Evolutionary conservation across 2,888 invertebrate genomes (phyloP), one percentile per base, ranked within the genome.

Genomic region (Lasioglossum morio): DNA sequence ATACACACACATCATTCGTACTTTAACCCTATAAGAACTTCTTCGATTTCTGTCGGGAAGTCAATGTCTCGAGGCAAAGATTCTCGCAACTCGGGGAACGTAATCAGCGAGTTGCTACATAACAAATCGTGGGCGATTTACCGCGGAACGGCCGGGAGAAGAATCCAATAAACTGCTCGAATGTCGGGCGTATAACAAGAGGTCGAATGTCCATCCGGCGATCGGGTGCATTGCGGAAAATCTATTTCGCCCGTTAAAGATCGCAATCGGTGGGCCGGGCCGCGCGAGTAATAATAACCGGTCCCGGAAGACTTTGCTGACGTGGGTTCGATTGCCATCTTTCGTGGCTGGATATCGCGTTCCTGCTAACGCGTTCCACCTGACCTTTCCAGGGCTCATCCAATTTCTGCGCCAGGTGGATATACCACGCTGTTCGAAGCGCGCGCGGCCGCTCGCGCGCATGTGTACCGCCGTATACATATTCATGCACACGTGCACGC

Each of bases 361-460:
- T 30, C 73, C 57, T 76, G 66, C 69, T 73, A 73, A 77, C 82
- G 77, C 79, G 46, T 72, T 70, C 74, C 77, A 76, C 84, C 80
- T 77, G 79, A 83, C 86, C 90, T 90, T 69, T 89, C 84, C 88
- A 79, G 66, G 81, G 88, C 70, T 84, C 76, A 79, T 88, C 89
- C 87, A 86, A 88, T 89, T 88, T 89, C 79, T 81, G 66, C 46
- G 74, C 73, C 86, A 76, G 81, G 79, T 81, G 89, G 80, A 77
- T 76, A 75, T 57, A 30, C 16, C 23, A 10, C 23, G 19, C 30
- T 57, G 43, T 57, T 69, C 63, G 77, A 37, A 37, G 66, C 37
- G 30, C 16, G 19, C 66, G 34, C 16, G 19, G 34, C 23, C 57
- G 37, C 27, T 43, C 30, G 40, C 40, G 70, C 23, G 70, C 63